Conservation (phyloP, 1,140 invertebrate species). For the Caenorhabditis briggsae region DNA sequence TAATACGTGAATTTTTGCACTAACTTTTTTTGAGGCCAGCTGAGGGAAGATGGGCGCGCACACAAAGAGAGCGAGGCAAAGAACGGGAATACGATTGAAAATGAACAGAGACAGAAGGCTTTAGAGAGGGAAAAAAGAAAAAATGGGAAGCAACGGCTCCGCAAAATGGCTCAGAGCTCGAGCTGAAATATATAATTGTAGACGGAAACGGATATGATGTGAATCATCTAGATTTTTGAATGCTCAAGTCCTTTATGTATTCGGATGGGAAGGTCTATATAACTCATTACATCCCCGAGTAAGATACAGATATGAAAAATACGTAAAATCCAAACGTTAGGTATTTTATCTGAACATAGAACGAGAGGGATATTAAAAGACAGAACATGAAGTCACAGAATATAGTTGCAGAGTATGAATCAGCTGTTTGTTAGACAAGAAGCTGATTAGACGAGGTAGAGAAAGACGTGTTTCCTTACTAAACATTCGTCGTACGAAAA, state of each 20-base stretch:
- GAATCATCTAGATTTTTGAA: too few species aligned
- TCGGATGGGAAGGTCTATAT: too few species aligned
- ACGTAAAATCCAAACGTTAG: too few species aligned
- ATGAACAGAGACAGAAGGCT: not conserved
- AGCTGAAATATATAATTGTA: not conserved
- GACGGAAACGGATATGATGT: too few species aligned
- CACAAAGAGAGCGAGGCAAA: constrained; percentile 18
- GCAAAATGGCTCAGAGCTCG: not conserved
- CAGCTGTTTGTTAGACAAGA: constrained; percentile 25
- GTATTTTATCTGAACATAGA: too few species aligned
- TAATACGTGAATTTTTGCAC: constrained; percentile 53
- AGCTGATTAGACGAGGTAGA: constrained; percentile 9
- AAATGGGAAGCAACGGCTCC: not conserved
- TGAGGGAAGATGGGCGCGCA: constrained; percentile 40
- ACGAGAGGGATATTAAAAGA: not conserved
- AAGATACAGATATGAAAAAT: too few species aligned
- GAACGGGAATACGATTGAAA: not conserved
- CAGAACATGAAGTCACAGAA: not conserved
- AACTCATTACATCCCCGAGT: too few species aligned
- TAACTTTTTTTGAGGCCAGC: constrained; percentile 50
- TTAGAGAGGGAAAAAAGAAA: not conserved
- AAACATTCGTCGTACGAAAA: constrained; percentile 8
- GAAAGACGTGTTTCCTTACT: constrained; percentile 32
- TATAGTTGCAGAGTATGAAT: constrained; percentile 5
- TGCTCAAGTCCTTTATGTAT: too few species aligned